Conservation (phyloP, 2,888 invertebrate species). For the Orthosia cruda region DNA sequence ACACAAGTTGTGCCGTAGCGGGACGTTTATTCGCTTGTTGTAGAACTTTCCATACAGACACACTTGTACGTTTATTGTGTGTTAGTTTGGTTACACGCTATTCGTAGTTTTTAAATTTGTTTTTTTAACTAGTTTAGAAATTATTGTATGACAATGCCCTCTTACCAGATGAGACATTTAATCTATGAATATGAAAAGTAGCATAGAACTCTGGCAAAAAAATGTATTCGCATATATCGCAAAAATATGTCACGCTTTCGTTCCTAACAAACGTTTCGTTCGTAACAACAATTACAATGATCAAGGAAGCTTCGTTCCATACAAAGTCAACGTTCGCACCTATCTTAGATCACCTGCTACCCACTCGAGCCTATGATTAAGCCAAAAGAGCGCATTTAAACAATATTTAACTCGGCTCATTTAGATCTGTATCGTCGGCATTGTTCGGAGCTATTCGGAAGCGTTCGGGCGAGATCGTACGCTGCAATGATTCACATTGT, state of each 20-base stretch:
- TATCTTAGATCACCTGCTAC: slow-evolving; percentile 67
- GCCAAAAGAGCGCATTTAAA: slow-evolving; percentile 73
- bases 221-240: slow-evolving; percentile 25
- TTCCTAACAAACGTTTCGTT: slow-evolving; percentile 45
- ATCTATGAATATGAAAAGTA: background rate
- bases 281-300: slow-evolving; percentile 52
- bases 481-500: slow-evolving; percentile 72
- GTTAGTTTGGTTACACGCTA: slow-evolving; percentile 46
- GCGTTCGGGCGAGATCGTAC: slow-evolving; percentile 64
- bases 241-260: slow-evolving; percentile 60
- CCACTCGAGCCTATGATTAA: slow-evolving; percentile 72
- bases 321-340: slow-evolving; percentile 64
- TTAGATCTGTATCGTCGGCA: slow-evolving; percentile 67
- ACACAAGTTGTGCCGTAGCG: slow-evolving; percentile 76
- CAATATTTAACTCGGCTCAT: slow-evolving; percentile 72
- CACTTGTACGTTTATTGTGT: slow-evolving; percentile 71
- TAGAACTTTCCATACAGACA: slow-evolving; percentile 65
- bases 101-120: slow-evolving; percentile 2
- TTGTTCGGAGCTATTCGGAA: slow-evolving; percentile 68
- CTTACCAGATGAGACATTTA: background rate
- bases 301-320: slow-evolving; percentile 47
- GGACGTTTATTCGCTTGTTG: slow-evolving; percentile 79
- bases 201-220: slow-evolving; percentile 4
- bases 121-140: background rate
- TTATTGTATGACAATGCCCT: background rate